A percentile compares a stretch with the other conserved stretches of the same genome.
phyloP scores from a whole-genome alignment of 2,797 vertebrate genomes.

The Anisognathus igniventris region DNA sequence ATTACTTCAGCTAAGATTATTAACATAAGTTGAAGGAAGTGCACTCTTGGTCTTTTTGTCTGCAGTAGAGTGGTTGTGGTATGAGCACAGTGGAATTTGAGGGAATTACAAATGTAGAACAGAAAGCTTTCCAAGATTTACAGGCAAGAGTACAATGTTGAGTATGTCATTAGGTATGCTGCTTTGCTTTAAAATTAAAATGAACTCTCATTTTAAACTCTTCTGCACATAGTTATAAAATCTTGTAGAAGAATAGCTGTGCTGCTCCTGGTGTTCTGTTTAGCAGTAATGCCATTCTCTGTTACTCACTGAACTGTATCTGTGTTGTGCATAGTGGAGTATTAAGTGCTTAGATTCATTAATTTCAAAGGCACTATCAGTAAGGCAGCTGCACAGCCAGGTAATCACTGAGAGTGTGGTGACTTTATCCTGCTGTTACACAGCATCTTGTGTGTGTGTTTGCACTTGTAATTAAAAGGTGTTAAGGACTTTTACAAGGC shows the following conservation, averaged over 20 bases:
- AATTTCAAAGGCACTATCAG: not conserved
- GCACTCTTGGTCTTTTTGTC: not conserved
- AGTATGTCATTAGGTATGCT: not conserved
- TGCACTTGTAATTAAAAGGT: not conserved
- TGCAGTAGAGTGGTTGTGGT: not conserved
- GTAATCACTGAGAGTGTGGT: not conserved
- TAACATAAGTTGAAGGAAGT: not conserved
- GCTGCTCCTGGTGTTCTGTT: not conserved
- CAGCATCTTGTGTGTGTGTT: not conserved
- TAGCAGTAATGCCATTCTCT: not conserved
- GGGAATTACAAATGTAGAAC: not conserved
- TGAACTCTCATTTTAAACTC: not conserved
- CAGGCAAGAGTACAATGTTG: not conserved
- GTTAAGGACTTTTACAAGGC: not conserved
- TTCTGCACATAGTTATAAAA: not conserved
- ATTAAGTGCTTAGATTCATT: not conserved
- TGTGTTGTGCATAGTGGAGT: not conserved
- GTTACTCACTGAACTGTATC: not conserved
- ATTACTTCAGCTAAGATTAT: not conserved
- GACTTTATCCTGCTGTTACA: not conserved
- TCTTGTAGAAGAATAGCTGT: not conserved
- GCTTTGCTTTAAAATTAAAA: not conserved
- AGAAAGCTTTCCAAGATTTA: not conserved
- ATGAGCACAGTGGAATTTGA: not conserved
- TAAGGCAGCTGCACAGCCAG: not conserved